Evolutionary conservation across 53 echinoderm and acorn worm genomes (phyloP).

Genomic region (Holothuria leucospilota): DNA sequence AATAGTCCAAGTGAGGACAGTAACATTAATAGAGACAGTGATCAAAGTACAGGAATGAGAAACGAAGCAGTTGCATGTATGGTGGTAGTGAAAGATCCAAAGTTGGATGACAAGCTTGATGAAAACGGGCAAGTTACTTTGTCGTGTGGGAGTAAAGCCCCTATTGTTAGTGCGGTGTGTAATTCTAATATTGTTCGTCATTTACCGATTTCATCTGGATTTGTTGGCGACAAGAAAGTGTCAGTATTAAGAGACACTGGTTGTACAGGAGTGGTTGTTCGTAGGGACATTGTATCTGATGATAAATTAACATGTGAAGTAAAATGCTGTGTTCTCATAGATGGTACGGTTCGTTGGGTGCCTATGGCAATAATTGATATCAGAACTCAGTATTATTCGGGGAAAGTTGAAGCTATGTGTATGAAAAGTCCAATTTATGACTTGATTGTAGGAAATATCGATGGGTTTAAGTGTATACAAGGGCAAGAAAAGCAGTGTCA

Average conservation of each 20-base stretch:
- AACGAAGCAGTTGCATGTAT: too few species aligned
- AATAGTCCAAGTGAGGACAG: too few species aligned
- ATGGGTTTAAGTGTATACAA: not conserved
- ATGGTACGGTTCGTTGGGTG: slow-evolving; percentile 48
- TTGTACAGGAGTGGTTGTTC: slow-evolving; percentile 43
- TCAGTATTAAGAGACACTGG: slow-evolving; percentile 36
- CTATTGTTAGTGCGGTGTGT: slow-evolving; percentile 30
- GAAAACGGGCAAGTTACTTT: too few species aligned
- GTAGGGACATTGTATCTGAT: not conserved
- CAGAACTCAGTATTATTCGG: slow-evolving; percentile 25
- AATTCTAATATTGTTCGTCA: not conserved
- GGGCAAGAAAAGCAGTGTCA: too few species aligned
- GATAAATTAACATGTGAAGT: slow-evolving; percentile 47
- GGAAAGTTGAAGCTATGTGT: slow-evolving; percentile 39
- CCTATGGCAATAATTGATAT: slow-evolving; percentile 46
- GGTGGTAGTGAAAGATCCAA: too few species aligned
- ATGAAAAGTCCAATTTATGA: slow-evolving; percentile 59
- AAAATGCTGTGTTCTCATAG: slow-evolving; percentile 29
- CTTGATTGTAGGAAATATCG: slow-evolving; percentile 52
- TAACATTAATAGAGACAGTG: not conserved
- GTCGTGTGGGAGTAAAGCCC: not conserved
- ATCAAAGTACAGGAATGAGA: too few species aligned
- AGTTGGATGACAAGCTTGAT: too few species aligned
- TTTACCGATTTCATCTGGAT: slow-evolving; percentile 33
- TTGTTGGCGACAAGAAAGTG: slow-evolving; percentile 25